These are phyloP conservation scores for Micromussa lordhowensis DNA, from an alignment of 92 coral and sea anemone species.

Conservation along the genomic window DNA sequence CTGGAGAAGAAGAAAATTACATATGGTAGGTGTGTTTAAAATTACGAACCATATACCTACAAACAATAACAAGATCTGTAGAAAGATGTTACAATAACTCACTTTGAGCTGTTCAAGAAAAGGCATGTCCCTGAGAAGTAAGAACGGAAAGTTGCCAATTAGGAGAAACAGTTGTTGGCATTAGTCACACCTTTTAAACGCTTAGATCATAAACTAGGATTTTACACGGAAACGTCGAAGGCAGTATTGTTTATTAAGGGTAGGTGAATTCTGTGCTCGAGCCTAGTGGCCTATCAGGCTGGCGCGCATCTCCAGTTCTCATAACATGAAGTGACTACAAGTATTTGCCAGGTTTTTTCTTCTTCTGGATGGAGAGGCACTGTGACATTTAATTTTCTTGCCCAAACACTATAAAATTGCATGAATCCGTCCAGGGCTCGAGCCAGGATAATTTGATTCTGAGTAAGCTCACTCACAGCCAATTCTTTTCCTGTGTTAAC, in stretches of 20 bases:
- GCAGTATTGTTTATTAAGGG: neutral
- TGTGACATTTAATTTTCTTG: too few relatives aligned
- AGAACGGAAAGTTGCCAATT: neutral
- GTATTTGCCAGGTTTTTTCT: too few relatives aligned
- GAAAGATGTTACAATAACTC: constrained; percentile 7
- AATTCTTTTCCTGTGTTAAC: too few relatives aligned
- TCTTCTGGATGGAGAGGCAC: too few relatives aligned
- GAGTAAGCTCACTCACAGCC: too few relatives aligned
- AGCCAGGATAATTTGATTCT: too few relatives aligned
- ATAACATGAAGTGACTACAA: too few relatives aligned
- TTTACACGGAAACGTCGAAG: neutral
- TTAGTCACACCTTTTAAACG: neutral
- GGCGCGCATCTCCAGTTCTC: too few relatives aligned
- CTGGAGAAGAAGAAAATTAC: constrained; percentile 37
- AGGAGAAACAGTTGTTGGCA: neutral
- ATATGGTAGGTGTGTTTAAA: neutral
- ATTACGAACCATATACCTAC: neutral
- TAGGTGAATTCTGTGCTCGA: too few relatives aligned
- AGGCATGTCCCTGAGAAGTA: constrained; percentile 77
- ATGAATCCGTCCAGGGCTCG: too few relatives aligned
- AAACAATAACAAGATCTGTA: neutral
- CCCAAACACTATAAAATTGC: too few relatives aligned
- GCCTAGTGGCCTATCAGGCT: too few relatives aligned
- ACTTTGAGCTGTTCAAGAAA: constrained; percentile 89
- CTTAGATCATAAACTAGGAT: neutral